Conservation (phyloP, 2,888 invertebrate species). For the Leptarthrus brevirostris region DNA sequence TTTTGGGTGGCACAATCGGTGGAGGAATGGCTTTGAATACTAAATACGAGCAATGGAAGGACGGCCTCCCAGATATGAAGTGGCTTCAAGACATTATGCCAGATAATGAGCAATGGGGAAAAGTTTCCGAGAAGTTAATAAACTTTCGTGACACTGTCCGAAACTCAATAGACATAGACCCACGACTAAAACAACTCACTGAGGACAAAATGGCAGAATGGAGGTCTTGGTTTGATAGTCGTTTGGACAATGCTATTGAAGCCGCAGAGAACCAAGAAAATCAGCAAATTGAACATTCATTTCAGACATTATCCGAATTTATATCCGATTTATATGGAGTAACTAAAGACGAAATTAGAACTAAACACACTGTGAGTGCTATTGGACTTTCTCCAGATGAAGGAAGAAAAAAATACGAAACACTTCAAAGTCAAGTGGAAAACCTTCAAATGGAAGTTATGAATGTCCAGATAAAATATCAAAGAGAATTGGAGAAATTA, state of each 20-base stretch:
- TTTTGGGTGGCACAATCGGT: conserved; percentile 92
- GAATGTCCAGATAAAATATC: conserved; percentile 94
- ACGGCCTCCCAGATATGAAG: conserved; percentile 89
- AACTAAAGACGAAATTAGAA: conserved; percentile 70
- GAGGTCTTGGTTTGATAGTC: conserved; percentile 81
- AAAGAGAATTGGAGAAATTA: conserved; percentile 92
- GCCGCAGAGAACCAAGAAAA: conserved; percentile 74
- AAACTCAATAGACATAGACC: conserved; percentile 83
- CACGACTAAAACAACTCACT: conserved; percentile 79
- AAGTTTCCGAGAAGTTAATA: conserved; percentile 78
- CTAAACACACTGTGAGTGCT: conserved; percentile 71
- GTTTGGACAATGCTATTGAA: conserved; percentile 87
- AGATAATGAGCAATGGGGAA: conserved; percentile 81
- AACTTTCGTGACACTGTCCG: conserved; percentile 78
- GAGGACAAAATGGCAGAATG: conserved; percentile 79
- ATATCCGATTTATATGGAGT: conserved; percentile 69
- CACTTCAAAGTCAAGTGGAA: conserved; percentile 75
- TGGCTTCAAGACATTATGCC: conserved; percentile 91
- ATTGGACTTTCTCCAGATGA: conserved; percentile 68
- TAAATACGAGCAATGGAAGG: conserved; percentile 95
- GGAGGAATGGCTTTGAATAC: conserved; percentile 92
- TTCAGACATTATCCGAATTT: conserved; percentile 65
- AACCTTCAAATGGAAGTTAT: conserved; percentile 89
- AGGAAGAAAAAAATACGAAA: conserved; percentile 70
- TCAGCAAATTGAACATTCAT: conserved; percentile 66